Evolutionary conservation across 1,140 invertebrate genomes (phyloP), one percentile per base, ranked within the genome.

Genomic region (Atta cephalotes): DNA sequence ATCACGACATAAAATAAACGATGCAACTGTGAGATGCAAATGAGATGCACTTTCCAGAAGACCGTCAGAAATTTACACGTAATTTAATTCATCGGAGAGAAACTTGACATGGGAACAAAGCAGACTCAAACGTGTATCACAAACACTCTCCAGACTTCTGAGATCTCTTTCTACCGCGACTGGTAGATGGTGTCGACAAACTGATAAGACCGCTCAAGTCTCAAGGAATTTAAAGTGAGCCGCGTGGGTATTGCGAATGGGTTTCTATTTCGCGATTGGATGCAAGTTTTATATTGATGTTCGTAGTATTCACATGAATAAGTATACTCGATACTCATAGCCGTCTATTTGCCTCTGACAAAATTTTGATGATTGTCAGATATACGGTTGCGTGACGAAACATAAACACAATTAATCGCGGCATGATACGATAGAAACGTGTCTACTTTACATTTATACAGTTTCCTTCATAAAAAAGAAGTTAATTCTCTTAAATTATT

Each of bases 191-290:
- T 91, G 90, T 91, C 92, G 89, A 85, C 89, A 85, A 92, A 94
- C 93, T 94, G 93, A 94, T 94, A 94, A 94, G 90, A 87, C 56
- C 10, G 39, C 68, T 70, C 78, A 45, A 72, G 80, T 56, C 63
- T 80, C 60, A 56, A 49, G 77, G 79, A 85, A 91, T 88, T 91
- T 91, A 88, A 90, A 89, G 68, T 71, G 74, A 87, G 35, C 51
- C 65, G 84, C 87, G 89, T 87, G 87, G 87, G 76, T 91, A 89
- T 90, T 77, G 76, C 86, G 60, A 80, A 70, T 58, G 53, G 80
- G 58, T 70, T 88, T 77, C 82, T 81, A 74, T 77, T 88, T 21
- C 74, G 25, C 88, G 88, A 90, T 88, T 71, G 60, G 58, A 63
- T 49, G 56, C 88, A 25, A 78, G 62, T 72, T 70, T 85, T 62